Base-by-base conservation (phyloP, 2,797 vertebrate genomes). In the Gobionotothen gibberifrons region DNA sequence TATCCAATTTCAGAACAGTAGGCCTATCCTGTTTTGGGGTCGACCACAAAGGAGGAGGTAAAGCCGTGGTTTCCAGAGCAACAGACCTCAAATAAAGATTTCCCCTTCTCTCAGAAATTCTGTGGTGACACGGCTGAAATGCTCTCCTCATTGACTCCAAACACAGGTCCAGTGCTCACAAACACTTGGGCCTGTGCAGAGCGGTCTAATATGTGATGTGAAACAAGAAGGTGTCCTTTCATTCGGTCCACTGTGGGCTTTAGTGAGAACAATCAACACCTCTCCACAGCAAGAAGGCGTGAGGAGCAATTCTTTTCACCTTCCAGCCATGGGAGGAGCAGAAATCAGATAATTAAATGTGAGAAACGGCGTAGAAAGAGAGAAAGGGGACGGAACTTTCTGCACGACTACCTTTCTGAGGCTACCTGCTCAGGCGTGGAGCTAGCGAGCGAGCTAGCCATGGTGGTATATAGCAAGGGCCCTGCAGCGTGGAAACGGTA, bases 311-410 rank as follows among this genome's bases (percentile, higher is more conserved):
- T 93, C 94, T 91, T 95, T 96, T 97, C 95, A 95, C 94, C 91
- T 93, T 90, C 90, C 94, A 94, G 94, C 93, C 90, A 86, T 89
- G 85, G 95, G 94, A 96, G 94, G 95, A 95, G 94, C 91, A 91
- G 93, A 95, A 95, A 96, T 94, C 95, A 95, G 95, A 96, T 97
- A 96, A 98, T 98, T 96, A 97, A 97, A 98, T 96, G 96, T 96
- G 96, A 97, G 96, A 96, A 96, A 94, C 90, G 82, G 91, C 69
- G 73, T 81, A 69, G 85, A 91, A 92, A 93, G 91, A 88, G 89
- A 90, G 93, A 93, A 93, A 90, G 92, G 89, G 91, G 90, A 92
- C 81, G 93, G 74, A 77, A 83, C 90, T 97, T 96, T 98, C 95
- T 95, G 96, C 96, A 96, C 95, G 90, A 94, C 81, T 94, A 94